Conservation (phyloP, 2,113 vertebrate species). For the Melanocharis versteri region DNA sequence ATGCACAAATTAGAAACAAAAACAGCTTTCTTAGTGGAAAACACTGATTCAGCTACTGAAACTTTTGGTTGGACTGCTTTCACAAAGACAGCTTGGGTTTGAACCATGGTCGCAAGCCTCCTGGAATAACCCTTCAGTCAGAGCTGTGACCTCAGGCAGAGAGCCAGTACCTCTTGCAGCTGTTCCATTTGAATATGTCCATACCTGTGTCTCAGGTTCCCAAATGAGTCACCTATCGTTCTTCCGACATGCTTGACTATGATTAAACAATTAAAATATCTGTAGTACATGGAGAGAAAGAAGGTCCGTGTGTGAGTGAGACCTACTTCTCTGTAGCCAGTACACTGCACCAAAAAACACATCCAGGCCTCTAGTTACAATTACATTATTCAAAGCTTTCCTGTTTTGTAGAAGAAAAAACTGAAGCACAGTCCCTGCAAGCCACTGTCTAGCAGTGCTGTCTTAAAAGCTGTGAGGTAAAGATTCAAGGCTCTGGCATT, state of each 20-base stretch:
- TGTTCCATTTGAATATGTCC: neutral
- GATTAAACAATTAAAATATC: neutral
- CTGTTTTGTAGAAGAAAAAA: neutral
- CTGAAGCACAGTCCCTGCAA: neutral
- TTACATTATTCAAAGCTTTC: neutral
- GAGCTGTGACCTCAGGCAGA: neutral
- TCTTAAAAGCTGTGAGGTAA: neutral
- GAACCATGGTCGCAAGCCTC: neutral
- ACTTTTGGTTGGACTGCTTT: neutral
- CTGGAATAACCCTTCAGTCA: neutral
- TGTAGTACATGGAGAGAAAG: neutral
- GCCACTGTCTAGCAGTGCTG: neutral
- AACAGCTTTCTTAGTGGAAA: neutral
- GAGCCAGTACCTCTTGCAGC: neutral
- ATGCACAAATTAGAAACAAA: neutral
- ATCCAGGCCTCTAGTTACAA: neutral
- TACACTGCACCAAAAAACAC: neutral
- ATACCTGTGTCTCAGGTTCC: neutral
- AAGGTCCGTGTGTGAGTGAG: neutral
- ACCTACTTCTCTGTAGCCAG: neutral
- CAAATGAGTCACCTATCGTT: accelerated
- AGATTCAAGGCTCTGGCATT: neutral
- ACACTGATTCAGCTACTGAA: neutral
- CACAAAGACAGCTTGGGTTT: neutral
- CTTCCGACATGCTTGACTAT: neutral